Evolutionary conservation across 2,888 invertebrate genomes (phyloP).

Genomic region (Cepaea hortensis): DNA sequence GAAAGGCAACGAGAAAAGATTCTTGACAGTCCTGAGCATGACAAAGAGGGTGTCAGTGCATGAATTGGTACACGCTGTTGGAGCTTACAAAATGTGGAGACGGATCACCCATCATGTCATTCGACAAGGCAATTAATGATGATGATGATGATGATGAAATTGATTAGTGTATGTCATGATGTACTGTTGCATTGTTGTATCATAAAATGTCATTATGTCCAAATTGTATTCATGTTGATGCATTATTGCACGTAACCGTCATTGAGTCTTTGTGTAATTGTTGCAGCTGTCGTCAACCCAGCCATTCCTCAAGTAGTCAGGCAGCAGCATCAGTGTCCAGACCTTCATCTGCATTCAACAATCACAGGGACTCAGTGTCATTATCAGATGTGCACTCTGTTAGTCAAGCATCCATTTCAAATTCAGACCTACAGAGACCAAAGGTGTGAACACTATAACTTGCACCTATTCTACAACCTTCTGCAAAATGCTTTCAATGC

Average conservation of each 20-base stretch:
- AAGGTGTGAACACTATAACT: slow-evolving; percentile 5
- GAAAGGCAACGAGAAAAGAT: too few species aligned
- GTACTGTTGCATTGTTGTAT: too few species aligned
- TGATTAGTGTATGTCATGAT: too few species aligned
- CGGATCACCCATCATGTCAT: too few species aligned
- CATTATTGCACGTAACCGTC: background rate
- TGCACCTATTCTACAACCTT: background rate
- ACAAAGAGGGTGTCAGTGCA: too few species aligned
- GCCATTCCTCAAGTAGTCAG: slow-evolving; percentile 42
- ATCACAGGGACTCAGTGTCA: slow-evolving; percentile 48
- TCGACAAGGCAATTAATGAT: too few species aligned
- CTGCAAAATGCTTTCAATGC: background rate
- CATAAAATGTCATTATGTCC: too few species aligned
- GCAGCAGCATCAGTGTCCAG: slow-evolving; percentile 43
- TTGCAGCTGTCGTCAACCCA: slow-evolving; percentile 28
- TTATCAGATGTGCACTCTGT: background rate
- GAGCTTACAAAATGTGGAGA: too few species aligned
- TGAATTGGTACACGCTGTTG: too few species aligned
- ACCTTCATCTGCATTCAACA: slow-evolving; percentile 50
- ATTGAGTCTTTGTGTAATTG: background rate
- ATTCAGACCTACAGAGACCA: background rate
- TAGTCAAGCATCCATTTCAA: background rate
- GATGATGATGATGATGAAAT: too few species aligned
- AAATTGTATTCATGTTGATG: too few species aligned
- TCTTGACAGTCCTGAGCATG: too few species aligned